phyloP scores from a whole-genome alignment of 1,140 invertebrate species.

The Conopomorpha cramerella region DNA sequence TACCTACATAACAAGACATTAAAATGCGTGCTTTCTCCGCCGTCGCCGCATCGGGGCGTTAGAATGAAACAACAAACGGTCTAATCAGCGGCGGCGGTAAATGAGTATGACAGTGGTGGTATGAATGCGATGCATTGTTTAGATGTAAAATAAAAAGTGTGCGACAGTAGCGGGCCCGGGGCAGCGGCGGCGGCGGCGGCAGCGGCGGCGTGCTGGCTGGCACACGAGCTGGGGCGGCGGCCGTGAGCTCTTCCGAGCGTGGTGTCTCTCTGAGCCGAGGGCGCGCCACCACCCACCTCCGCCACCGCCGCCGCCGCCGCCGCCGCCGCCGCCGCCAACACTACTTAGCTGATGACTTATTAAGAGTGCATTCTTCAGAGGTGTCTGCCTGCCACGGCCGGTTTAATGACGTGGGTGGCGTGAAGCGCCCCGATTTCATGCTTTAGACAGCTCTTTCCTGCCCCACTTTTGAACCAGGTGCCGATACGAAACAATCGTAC shows the following conservation, averaged over 20 bases:
- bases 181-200: not conserved
- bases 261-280: conserved; percentile 2
- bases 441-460: conserved; percentile 10
- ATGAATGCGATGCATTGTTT: too few species aligned
- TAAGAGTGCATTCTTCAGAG: conserved; percentile 56
- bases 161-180: too few species aligned
- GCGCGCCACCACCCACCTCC: conserved; percentile 8
- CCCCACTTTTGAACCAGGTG: too few species aligned
- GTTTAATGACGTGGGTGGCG: conserved; percentile 42
- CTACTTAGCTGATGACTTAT: conserved; percentile 60
- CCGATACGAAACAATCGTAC: too few species aligned
- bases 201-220: not conserved
- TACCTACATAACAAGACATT: too few species aligned
- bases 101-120: too few species aligned
- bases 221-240: not conserved
- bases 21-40: too few species aligned
- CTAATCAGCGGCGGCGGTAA: too few species aligned
- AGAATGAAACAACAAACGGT: too few species aligned
- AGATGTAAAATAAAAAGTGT: too few species aligned
- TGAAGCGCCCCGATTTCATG: conserved; percentile 15
- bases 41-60: too few species aligned
- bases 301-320: conserved; percentile 8
- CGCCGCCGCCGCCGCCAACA: conserved; percentile 22
- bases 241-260: too few species aligned
- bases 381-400: conserved; percentile 46